Evolutionary conservation across 2,797 vertebrate species (phyloP).

Genomic region (Neopelma chrysocephalum): DNA sequence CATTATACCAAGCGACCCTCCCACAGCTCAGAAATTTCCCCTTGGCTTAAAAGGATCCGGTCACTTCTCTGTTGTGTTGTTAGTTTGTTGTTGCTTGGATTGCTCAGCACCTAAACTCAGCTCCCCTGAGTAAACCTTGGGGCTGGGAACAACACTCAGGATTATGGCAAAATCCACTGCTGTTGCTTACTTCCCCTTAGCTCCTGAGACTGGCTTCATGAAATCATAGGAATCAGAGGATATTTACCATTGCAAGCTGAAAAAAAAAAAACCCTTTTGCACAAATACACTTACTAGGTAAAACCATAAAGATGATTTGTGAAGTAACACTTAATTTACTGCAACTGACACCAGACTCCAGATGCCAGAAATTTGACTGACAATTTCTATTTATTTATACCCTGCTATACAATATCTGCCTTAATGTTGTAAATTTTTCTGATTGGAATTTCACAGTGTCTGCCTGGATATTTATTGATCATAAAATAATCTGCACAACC

Average conservation of each 20-base stretch:
- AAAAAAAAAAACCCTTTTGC: background rate
- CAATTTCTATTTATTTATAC: constrained; percentile 78
- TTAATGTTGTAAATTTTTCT: constrained; percentile 76
- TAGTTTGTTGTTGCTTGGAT: background rate
- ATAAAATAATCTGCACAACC: constrained; percentile 38
- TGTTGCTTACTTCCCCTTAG: background rate
- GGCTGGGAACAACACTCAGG: background rate
- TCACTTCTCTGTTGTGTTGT: background rate
- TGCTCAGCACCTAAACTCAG: background rate
- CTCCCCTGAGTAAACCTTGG: background rate
- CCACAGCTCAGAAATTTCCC: background rate
- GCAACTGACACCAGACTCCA: constrained; percentile 49
- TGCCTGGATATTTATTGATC: constrained; percentile 70
- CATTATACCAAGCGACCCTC: background rate
- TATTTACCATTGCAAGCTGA: constrained; percentile 3
- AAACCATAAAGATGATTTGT: constrained; percentile 72
- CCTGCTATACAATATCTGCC: constrained; percentile 67
- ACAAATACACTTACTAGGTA: constrained; percentile 21
- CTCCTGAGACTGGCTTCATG: background rate
- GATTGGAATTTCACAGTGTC: constrained; percentile 74
- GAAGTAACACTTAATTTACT: constrained; percentile 69
- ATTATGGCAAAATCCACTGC: background rate
- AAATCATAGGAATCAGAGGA: background rate
- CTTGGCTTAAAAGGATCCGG: background rate
- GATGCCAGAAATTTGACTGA: constrained; percentile 75